Evolutionary conservation across 2,888 invertebrate genomes (phyloP), one percentile per base, ranked within the genome.

Genomic region (Drosophila lacicola): DNA sequence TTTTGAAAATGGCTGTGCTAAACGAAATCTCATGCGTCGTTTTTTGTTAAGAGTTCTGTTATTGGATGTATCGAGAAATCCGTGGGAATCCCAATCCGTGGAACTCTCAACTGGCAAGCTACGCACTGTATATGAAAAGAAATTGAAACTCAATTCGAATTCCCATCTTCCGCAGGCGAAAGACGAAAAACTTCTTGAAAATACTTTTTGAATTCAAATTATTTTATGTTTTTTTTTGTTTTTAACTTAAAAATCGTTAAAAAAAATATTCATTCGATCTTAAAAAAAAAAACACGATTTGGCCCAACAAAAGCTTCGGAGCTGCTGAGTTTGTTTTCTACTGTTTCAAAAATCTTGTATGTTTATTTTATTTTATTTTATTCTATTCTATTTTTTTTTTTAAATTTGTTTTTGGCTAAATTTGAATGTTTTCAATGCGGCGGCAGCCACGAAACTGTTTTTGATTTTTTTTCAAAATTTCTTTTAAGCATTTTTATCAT

Each of bases 1-100:
- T 96, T 95, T 96, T 95, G 95, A 96, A 96, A 95, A 95, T 95
- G 95, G 95, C 95, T 95, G 95, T 94, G 94, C 95, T 94, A 91
- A 90, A 80, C 78, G 80, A 64, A 74, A 65, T 68, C 78, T 80
- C 67, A 80, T 79, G 80, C 80, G 72, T 78, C 68, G 66, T 65
- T 65, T 63, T 70, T 74, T 57, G 66, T 78, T 78, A 55, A 61
- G 25, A n/a, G 68, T 70, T 79, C 60, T 68, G 49, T 68, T 41
- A 29, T 29, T 63, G 75, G 25, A 25, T 66, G 19, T 42, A 11
- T 50, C 19, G 14, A 55, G 49, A 39, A 55, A 29, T 29, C 29
- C 8, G 8, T 29, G 8, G 8, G 17, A 47, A 36, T 13, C 14
- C 10, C 17, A 13, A 57, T 17, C 17, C 17, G 13, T 29, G 25